Evolutionary conservation across 2,113 vertebrate genomes (phyloP).

Genomic region (Dipodomys spectabilis): DNA sequence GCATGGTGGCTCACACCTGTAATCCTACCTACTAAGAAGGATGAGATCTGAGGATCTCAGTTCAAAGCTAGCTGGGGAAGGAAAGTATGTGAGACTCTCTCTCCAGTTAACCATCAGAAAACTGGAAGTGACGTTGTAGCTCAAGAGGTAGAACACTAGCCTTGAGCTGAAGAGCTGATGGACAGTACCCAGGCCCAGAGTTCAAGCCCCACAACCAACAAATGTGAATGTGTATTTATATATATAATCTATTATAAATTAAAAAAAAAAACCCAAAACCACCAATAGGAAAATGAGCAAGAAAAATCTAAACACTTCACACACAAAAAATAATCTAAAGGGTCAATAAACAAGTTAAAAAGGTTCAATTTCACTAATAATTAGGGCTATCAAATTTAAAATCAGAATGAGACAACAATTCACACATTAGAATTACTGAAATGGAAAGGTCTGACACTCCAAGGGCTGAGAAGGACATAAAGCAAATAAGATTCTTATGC

Average conservation of each 20-base stretch:
- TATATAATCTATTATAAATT: background rate
- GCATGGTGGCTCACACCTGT: too few species aligned
- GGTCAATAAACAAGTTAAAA: background rate
- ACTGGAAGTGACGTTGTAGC: too few species aligned
- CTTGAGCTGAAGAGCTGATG: too few species aligned
- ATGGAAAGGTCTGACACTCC: background rate
- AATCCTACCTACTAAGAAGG: too few species aligned
- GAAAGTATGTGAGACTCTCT: too few species aligned
- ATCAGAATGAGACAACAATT: background rate
- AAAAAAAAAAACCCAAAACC: slow-evolving; percentile 18
- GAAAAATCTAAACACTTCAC: background rate
- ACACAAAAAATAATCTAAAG: background rate
- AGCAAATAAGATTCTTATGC: background rate
- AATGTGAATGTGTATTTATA: too few species aligned
- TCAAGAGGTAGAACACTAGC: too few species aligned
- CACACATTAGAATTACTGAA: background rate
- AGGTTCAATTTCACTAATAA: slow-evolving; percentile 6
- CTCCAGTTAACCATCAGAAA: too few species aligned
- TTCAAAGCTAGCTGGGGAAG: too few species aligned
- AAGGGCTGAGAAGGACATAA: background rate
- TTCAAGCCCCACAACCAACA: too few species aligned
- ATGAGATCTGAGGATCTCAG: too few species aligned
- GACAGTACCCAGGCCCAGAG: too few species aligned
- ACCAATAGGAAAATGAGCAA: background rate
- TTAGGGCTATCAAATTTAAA: slow-evolving; percentile 30